Base-by-base conservation (phyloP, 92 coral and sea anemone genomes). In the Palythoa heliodiscus region DNA sequence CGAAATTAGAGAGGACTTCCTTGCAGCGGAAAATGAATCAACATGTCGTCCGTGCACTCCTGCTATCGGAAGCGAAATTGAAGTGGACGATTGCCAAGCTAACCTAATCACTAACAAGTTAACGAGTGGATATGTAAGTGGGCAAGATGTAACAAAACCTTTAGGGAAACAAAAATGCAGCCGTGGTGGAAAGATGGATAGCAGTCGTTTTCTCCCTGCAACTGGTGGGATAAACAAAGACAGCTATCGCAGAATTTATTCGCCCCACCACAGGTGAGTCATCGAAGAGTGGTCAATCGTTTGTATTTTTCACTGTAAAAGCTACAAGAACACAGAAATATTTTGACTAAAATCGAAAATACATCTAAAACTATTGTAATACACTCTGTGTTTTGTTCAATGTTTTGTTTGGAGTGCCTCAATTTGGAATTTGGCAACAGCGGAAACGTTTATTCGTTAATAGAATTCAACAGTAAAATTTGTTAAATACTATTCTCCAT, bases 221-320 rank as follows among this genome's bases (percentile, higher is more conserved):
- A 89, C 89, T 19, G 95, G 95, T 3, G 95, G 95, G 77, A 92
- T 92, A 29, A 92, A 92, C 83, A 92, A 92, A 79, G 87, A 90
- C 58, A 78, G 89, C 15, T 10, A 78, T 15, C 69, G 70, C 2
- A 60, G 39, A 14, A 12, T 17, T 5, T 75, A 79, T 29, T 87
- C 92, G 6, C 92, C 92, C 5, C 92, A 90, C 60, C 76, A 88
- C 69, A 75, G 88, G 92, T 90, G 69, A 66, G 87, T 6, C 14
- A 69, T 43, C 6, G 9, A 7, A 43, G 50, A 3, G 50, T 43
- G 50, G 3, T 43, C 50, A 43, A 43, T 43, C 50, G 50, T 43
- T 1, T 43, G 4, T 43, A 5, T 43, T 43, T 43, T 5, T 5
- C 0, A 43, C 6, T 5, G 9, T 5, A 5, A 43, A 43, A 43